Evolutionary conservation across 2,888 invertebrate species (phyloP), one percentile per base, ranked within the genome.

Genomic region (Rhagium mordax): DNA sequence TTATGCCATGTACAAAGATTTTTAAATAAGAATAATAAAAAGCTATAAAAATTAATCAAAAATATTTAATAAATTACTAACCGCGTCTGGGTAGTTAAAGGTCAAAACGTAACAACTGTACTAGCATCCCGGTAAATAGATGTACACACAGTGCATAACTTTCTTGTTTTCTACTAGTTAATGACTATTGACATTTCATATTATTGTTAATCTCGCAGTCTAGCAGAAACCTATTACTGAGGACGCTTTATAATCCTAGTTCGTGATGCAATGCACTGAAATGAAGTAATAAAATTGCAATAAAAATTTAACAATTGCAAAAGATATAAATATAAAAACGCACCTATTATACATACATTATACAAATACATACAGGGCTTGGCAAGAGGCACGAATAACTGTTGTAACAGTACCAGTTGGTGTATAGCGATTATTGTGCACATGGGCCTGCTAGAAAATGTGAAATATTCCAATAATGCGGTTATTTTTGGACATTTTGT

Each of bases 1-100:
- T 16, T 20, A 51, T 51, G 51, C 20, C 10, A 51, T 51, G 51
- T 51, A 51, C 51, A 51, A 18, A 51, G 51, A 41, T 41, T 41
- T 29, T 41, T 41, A 41, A 41, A 41, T 41, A 41, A 41, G 41
- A 41, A 41, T n/a, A 41, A 41, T 41, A 41, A 41, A 41, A 41
- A 41, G 41, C n/a, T 41, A n/a, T 41, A 41, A 41, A 41, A 41
- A 41, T 6, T 29, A 33, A 33, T 10, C 8, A 2, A 2, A 3
- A 8, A 33, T 33, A 33, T 7, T 33, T 33, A 33, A 33, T 33
- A 33, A 33, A 33, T 33, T 33, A 13, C 33, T 2, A 33, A 33
- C 10, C 33, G 10, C 8, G 13, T 13, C 10, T 33, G 6, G 33
- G 2, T 10, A 3, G 5, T 33, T 33, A 33, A 33, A 33, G 33